Conservation (phyloP, 2,888 invertebrate genomes). For the Seira ritae region DNA sequence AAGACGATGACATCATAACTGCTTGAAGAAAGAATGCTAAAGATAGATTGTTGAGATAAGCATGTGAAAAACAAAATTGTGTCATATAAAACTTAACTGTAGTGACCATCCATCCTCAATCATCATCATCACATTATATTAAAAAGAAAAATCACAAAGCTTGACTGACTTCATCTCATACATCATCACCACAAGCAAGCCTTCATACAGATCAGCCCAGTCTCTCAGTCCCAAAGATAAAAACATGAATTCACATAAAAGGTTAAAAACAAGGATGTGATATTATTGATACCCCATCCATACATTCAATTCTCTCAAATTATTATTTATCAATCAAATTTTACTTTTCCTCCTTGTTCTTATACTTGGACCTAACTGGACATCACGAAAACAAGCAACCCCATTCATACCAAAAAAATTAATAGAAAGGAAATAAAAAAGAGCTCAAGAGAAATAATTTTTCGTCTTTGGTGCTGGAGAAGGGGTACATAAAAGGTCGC, state of each 20-base stretch:
- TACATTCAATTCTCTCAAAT: background rate
- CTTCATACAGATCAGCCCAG: background rate
- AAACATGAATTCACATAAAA: background rate
- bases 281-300: background rate
- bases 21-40: too few species aligned
- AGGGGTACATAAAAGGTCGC: constrained; percentile 40
- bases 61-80: too few species aligned
- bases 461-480: background rate
- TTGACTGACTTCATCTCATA: too few species aligned
- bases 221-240: background rate
- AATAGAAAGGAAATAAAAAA: background rate
- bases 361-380: background rate
- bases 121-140: too few species aligned
- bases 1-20: too few species aligned
- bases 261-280: background rate
- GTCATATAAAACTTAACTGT: too few species aligned
- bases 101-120: too few species aligned
- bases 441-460: background rate
- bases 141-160: too few species aligned
- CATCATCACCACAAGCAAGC: background rate
- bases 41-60: too few species aligned
- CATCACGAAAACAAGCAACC: background rate
- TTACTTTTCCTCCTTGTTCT: background rate
- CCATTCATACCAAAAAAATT: background rate
- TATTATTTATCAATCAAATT: background rate